A percentile compares a stretch with the other conserved stretches of the same genome.
These are phyloP conservation scores for Odontamblyopus rebecca DNA, from an alignment of 2,797 vertebrate species.

Conservation along the genomic window DNA sequence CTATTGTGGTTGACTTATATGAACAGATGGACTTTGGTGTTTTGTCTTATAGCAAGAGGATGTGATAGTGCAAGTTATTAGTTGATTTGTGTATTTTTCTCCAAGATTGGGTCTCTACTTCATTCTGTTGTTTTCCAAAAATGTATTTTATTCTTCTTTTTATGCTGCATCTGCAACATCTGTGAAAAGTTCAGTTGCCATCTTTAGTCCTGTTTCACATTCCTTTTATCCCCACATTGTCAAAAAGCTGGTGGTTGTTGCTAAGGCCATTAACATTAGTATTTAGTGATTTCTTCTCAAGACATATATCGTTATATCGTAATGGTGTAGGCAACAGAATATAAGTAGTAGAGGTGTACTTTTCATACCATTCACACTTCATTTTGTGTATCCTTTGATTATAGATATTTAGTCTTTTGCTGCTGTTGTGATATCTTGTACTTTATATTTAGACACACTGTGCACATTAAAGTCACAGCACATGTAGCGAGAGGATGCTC, in stretches of 20 bases:
- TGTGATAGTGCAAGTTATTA: not conserved
- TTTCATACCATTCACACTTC: not conserved
- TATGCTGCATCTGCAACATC: not conserved
- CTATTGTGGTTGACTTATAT: not conserved
- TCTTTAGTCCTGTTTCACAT: no score
- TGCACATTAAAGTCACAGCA: not conserved
- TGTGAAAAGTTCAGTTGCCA: not conserved
- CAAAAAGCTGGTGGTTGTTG: not conserved
- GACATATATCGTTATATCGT: not conserved
- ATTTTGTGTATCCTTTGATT: not conserved
- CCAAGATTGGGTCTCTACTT: not conserved
- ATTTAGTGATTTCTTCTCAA: not conserved
- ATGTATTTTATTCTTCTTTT: not conserved
- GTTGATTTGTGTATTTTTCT: no score
- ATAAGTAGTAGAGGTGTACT: not conserved
- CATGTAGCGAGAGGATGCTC: conserved; percentile 22
- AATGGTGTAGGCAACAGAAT: not conserved
- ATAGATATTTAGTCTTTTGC: not conserved
- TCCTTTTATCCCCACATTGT: no score
- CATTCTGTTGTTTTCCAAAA: not conserved
- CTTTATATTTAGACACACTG: not conserved
- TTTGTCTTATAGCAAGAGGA: not conserved
- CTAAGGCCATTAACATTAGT: not conserved
- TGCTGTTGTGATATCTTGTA: not conserved
- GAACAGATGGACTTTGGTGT: no score